phyloP scores from a whole-genome alignment of 2,888 invertebrate genomes.

The Mactromeris polynyma region DNA sequence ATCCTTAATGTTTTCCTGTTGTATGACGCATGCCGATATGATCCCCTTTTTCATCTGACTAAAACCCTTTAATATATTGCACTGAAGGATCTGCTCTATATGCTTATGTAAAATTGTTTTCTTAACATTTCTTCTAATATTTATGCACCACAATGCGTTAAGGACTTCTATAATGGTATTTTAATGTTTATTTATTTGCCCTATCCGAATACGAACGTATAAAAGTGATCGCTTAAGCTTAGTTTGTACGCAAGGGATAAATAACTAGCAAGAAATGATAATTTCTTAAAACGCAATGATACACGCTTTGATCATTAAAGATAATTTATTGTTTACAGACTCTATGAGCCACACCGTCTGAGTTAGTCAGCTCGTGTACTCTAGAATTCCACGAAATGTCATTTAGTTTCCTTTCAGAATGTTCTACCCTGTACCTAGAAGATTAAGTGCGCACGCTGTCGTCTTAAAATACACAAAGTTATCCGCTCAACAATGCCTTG shows the following conservation, averaged over 20 bases:
- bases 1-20: not conserved
- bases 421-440: too few species aligned
- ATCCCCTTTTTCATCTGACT: not conserved
- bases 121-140: not conserved
- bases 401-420: too few species aligned
- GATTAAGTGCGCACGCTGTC: too few species aligned
- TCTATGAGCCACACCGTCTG: not conserved
- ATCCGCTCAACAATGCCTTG: too few species aligned
- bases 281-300: not conserved
- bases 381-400: too few species aligned
- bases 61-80: not conserved
- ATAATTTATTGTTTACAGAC: not conserved
- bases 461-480: too few species aligned
- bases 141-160: not conserved
- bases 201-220: not conserved
- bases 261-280: not conserved
- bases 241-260: not conserved
- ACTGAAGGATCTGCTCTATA: not conserved
- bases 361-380: not conserved
- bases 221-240: slow-evolving; percentile 1
- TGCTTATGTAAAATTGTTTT: not conserved
- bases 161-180: not conserved
- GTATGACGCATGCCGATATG: not conserved
- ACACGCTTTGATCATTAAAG: not conserved
- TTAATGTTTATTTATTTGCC: not conserved